phyloP scores from a whole-genome alignment of 1,140 invertebrate genomes.

The Campoletis sonorensis region DNA sequence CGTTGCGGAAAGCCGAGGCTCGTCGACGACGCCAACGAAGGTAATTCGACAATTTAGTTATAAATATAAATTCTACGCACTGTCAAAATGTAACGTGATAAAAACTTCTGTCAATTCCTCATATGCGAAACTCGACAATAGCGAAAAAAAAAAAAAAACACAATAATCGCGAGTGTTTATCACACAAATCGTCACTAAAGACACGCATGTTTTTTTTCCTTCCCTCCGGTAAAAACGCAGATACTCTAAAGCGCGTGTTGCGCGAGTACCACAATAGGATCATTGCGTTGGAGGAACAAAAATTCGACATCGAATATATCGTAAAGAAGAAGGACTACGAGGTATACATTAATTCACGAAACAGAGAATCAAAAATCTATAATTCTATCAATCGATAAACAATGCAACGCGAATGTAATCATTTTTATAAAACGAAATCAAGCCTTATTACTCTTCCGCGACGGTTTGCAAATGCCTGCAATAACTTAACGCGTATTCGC shows the following conservation, averaged over 20 bases:
- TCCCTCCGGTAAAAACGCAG: slow-evolving; percentile 63
- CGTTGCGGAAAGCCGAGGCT: slow-evolving; percentile 94
- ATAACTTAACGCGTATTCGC: slow-evolving; percentile 28
- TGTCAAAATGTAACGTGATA: not conserved
- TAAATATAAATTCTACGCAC: not conserved
- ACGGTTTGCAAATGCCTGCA: slow-evolving; percentile 32
- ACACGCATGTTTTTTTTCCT: slow-evolving; percentile 44
- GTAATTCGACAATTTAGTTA: slow-evolving; percentile 75
- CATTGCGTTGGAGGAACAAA: slow-evolving; percentile 91
- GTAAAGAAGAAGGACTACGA: slow-evolving; percentile 98
- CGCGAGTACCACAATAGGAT: slow-evolving; percentile 93
- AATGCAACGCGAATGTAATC: not conserved
- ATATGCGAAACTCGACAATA: slow-evolving; percentile 1
- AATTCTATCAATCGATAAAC: not conserved
- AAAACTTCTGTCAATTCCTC: not conserved
- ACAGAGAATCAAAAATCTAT: slow-evolving; percentile 50
- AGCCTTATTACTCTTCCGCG: not conserved
- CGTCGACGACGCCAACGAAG: slow-evolving; percentile 94
- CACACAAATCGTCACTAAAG: slow-evolving; percentile 33
- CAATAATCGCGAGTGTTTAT: not conserved
- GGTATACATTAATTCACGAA: slow-evolving; percentile 77
- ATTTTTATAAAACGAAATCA: not conserved
- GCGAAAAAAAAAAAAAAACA: not conserved
- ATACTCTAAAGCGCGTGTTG: slow-evolving; percentile 87
- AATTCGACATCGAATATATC: slow-evolving; percentile 98